Evolutionary conservation across 2,888 invertebrate genomes (phyloP).

Genomic region (Alcis repandata): DNA sequence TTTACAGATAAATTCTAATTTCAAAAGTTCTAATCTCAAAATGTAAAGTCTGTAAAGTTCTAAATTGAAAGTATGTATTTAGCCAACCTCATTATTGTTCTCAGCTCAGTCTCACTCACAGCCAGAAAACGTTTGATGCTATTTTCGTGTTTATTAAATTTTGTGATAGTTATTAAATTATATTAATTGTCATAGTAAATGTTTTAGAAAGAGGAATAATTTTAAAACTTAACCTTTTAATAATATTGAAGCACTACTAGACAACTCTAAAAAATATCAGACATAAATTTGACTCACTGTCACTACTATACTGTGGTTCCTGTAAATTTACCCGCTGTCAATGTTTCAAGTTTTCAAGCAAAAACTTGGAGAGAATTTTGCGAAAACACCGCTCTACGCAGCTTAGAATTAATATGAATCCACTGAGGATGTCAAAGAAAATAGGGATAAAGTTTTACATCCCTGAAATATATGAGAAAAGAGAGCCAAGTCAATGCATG

Average conservation of each 20-base stretch:
- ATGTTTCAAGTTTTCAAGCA: slow-evolving; percentile 69
- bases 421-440: slow-evolving; percentile 49
- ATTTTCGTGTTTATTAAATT: no score
- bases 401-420: slow-evolving; percentile 57
- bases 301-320: slow-evolving; percentile 34
- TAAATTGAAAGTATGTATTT: no score
- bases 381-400: slow-evolving; percentile 46
- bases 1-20: neutral
- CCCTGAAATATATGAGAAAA: neutral
- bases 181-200: no score
- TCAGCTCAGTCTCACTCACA: no score
- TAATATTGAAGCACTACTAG: neutral
- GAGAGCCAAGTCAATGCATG: no score
- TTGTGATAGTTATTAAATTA: no score
- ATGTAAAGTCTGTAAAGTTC: no score
- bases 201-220: no score
- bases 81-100: no score
- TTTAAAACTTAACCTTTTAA: neutral
- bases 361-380: slow-evolving; percentile 54
- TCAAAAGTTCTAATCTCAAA: no score
- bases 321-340: slow-evolving; percentile 69
- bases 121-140: no score
- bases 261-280: neutral
- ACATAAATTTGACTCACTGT: slow-evolving; percentile 13
- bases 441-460: slow-evolving; percentile 32